Conservation (phyloP, 1,140 invertebrate species). For the Drosophila carrolli region DNA sequence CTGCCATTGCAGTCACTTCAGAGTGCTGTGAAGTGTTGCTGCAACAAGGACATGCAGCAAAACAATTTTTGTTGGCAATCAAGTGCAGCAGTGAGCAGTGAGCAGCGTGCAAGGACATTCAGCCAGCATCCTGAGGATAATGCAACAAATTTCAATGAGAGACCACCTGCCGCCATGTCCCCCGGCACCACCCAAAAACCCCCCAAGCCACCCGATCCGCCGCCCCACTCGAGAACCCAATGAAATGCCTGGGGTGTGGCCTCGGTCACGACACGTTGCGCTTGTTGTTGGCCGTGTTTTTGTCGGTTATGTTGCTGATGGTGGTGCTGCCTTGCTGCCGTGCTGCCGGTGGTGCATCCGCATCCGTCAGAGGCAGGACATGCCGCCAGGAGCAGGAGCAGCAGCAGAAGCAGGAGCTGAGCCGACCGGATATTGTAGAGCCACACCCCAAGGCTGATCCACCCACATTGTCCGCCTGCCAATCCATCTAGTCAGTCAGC, state of each 20-base stretch:
- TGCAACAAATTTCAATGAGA: constrained; percentile 79
- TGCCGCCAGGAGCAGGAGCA: constrained; percentile 51
- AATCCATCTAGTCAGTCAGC: constrained; percentile 25
- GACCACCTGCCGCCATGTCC: constrained; percentile 49
- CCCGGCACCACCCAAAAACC: background rate
- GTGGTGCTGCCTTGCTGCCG: background rate
- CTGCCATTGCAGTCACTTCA: constrained; percentile 70
- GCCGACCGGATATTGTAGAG: constrained; percentile 27
- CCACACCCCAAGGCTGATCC: constrained; percentile 36
- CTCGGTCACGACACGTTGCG: constrained; percentile 68
- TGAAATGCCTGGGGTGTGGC: constrained; percentile 62
- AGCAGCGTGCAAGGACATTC: constrained; percentile 63
- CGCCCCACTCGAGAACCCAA: constrained; percentile 38
- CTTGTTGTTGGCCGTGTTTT: constrained; percentile 44
- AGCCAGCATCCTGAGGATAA: constrained; percentile 64
- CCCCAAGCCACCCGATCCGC: constrained; percentile 1
- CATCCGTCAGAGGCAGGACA: constrained; percentile 58
- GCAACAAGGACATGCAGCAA: constrained; percentile 50
- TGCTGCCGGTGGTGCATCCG: constrained; percentile 46
- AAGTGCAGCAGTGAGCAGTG: constrained; percentile 49
- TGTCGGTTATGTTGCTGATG: constrained; percentile 36
- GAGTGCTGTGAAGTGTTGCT: constrained; percentile 45
- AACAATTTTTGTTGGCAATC: constrained; percentile 80
- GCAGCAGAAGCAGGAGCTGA: constrained; percentile 46
- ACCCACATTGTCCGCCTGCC: constrained; percentile 38